Evolutionary conservation across 2,113 vertebrate genomes (phyloP).

Genomic region (Heliornis fulica): DNA sequence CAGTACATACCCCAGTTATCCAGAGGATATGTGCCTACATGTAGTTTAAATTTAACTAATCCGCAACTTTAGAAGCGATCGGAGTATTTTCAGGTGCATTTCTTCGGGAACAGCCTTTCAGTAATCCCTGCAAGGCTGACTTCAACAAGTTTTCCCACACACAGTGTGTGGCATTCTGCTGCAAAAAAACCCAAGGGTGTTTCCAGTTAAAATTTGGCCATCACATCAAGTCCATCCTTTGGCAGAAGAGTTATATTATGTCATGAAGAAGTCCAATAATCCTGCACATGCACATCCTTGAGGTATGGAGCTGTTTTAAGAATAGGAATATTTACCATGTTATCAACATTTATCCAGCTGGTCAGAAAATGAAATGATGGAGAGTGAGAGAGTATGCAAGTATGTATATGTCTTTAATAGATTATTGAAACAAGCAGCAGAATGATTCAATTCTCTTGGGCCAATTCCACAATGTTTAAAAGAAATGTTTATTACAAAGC

Average conservation of each 20-base stretch:
- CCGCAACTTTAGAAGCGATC: not conserved
- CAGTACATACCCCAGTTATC: not conserved
- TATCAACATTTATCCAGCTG: slow-evolving; percentile 38
- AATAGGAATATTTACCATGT: not conserved
- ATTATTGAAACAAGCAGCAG: not conserved
- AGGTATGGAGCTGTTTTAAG: slow-evolving; percentile 18
- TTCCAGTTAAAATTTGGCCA: slow-evolving; percentile 54
- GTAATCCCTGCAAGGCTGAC: slow-evolving; percentile 4
- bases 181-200: slow-evolving; percentile 25
- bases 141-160: slow-evolving; percentile 20
- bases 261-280: slow-evolving; percentile 23
- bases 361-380: not conserved
- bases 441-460: not conserved
- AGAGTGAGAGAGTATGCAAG: not conserved
- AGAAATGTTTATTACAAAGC: not conserved
- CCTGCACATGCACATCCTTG: slow-evolving; percentile 1
- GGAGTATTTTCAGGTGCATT: slow-evolving; percentile 58
- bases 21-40: not conserved
- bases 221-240: slow-evolving; percentile 20
- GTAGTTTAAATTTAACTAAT: not conserved
- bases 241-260: slow-evolving; percentile 26
- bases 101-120: slow-evolving; percentile 34
- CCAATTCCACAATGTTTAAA: not conserved
- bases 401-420: not conserved
- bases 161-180: slow-evolving; percentile 8